phyloP scores from a whole-genome alignment of 1,140 invertebrate species.

The Drosophila setifemur region DNA sequence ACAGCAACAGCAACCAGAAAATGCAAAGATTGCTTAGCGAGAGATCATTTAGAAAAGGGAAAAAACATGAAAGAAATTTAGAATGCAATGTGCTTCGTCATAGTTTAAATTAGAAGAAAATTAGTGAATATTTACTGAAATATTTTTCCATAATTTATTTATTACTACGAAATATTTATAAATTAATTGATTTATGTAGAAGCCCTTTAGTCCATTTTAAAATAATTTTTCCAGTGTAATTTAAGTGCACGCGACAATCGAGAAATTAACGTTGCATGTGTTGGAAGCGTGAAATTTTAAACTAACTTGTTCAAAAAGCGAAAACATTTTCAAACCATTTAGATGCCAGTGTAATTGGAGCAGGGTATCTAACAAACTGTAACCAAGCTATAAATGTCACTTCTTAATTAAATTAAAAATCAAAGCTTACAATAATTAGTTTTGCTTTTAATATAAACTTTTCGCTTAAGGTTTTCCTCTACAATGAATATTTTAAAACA shows the following conservation, averaged over 20 bases:
- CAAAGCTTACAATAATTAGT: too few relatives aligned
- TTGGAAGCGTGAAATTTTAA: constrained; percentile 20
- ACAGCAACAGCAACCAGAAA: constrained; percentile 12
- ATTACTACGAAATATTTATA: too few relatives aligned
- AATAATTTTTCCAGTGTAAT: not conserved
- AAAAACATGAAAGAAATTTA: not conserved
- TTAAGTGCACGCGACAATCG: constrained; percentile 35
- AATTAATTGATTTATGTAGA: too few relatives aligned
- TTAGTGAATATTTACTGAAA: too few relatives aligned
- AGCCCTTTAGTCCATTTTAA: not conserved
- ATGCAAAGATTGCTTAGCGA: constrained; percentile 51
- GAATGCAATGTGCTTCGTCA: not conserved
- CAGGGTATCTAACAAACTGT: constrained; percentile 48
- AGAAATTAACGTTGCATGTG: constrained; percentile 62
- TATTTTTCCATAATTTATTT: too few relatives aligned
- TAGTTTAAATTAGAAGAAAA: too few relatives aligned
- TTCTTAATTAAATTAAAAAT: not conserved
- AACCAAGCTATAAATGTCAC: constrained; percentile 11
- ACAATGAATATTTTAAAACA: too few relatives aligned
- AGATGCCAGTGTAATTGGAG: constrained; percentile 36
- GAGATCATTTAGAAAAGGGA: constrained; percentile 53
- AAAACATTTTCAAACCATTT: constrained; percentile 52
- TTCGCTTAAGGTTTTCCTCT: too few relatives aligned
- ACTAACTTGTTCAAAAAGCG: constrained; percentile 45
- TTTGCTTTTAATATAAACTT: too few relatives aligned